Conservation (phyloP, 1,140 invertebrate species). For the Bactericera cockerelli region DNA sequence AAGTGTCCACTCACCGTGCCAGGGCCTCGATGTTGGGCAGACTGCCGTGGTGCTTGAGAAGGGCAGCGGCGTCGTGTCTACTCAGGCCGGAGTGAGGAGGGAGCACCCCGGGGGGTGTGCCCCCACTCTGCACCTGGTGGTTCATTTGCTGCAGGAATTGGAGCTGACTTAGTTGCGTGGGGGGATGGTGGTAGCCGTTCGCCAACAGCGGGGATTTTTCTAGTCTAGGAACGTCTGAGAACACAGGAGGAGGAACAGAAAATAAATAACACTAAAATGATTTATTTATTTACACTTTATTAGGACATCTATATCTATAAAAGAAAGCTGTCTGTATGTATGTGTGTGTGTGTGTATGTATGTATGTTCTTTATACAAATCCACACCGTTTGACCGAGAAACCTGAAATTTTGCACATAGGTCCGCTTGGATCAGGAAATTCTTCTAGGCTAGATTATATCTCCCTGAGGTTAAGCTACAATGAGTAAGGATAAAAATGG, state of each 20-base stretch:
- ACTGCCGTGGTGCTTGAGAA: conserved; percentile 53
- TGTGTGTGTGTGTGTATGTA: too few species aligned
- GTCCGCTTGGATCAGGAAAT: too few species aligned
- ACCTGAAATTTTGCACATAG: too few species aligned
- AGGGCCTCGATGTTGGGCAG: conserved; percentile 70
- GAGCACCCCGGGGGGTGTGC: conserved; percentile 69
- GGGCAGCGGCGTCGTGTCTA: conserved; percentile 46
- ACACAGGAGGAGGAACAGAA: conserved; percentile 1
- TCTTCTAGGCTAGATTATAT: too few species aligned
- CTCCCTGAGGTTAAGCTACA: too few species aligned
- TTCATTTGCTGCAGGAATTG: conserved; percentile 68
- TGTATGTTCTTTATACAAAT: too few species aligned
- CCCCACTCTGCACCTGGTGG: conserved; percentile 46
- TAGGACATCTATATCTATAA: too few species aligned
- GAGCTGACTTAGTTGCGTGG: conserved; percentile 77
- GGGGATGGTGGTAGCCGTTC: conserved; percentile 87
- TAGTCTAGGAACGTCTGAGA: conserved; percentile 40
- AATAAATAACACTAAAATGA: too few species aligned
- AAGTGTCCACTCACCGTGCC: conserved; percentile 44
- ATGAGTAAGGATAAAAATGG: too few species aligned
- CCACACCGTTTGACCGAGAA: too few species aligned
- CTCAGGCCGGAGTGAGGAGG: conserved; percentile 50
- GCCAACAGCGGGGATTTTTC: conserved; percentile 81
- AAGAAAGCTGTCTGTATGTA: too few species aligned
- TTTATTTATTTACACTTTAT: too few species aligned